Conservation (phyloP, 2,888 invertebrate genomes). For the Anarsia innoxiella region DNA sequence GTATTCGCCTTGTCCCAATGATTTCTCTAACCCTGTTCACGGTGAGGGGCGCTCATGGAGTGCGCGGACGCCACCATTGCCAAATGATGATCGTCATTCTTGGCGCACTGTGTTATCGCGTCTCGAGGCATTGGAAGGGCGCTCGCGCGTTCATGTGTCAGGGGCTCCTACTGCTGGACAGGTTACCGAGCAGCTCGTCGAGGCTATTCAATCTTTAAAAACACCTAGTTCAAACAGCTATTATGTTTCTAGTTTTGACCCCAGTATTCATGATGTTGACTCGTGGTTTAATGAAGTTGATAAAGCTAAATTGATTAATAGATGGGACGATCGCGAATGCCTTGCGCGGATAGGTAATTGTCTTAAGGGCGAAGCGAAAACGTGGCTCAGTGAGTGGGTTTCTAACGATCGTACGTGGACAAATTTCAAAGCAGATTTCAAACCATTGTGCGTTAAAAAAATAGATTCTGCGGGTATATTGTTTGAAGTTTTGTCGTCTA, state of each 20-base stretch:
- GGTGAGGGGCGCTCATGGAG: no score
- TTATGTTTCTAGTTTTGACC: slow-evolving; percentile 4
- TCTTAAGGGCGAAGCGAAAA: slow-evolving; percentile 17
- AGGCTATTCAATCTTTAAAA: neutral
- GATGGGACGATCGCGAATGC: slow-evolving; percentile 18
- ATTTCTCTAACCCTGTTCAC: no score
- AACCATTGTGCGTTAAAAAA: slow-evolving; percentile 16
- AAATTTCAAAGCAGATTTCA: slow-evolving; percentile 20
- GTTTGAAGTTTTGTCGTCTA: slow-evolving; percentile 17
- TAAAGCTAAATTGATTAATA: slow-evolving; percentile 12
- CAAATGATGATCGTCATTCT: no score
- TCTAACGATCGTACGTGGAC: slow-evolving; percentile 19
- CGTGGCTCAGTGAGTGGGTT: slow-evolving; percentile 20
- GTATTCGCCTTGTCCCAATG: no score
- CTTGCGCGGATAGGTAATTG: slow-evolving; percentile 17
- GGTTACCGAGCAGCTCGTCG: no score
- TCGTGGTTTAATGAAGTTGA: slow-evolving; percentile 7
- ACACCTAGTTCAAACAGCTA: neutral
- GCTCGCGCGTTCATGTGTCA: neutral
- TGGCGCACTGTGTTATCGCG: no score
- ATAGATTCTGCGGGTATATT: slow-evolving; percentile 17
- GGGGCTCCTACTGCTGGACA: neutral
- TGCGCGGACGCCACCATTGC: no score
- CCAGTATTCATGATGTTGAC: neutral
- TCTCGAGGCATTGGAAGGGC: no score